Conservation (phyloP, 53 echinoderm and acorn worm genomes). For the Echinarachnius parma region DNA sequence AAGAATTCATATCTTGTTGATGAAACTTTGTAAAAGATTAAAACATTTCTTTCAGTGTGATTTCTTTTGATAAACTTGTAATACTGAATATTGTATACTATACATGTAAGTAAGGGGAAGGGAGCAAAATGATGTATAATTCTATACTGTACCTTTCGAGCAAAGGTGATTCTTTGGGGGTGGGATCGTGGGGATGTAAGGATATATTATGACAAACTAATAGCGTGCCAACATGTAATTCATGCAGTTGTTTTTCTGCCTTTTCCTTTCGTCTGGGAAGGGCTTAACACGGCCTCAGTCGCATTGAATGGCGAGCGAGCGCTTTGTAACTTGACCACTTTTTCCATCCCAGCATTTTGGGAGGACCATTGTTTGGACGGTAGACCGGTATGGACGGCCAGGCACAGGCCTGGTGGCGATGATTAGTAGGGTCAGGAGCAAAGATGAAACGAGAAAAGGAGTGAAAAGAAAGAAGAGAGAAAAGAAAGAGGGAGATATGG, state of each 20-base stretch:
- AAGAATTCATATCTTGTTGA: too few species aligned
- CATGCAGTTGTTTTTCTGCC: slow-evolving; percentile 32
- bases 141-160: too few species aligned
- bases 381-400: slow-evolving; percentile 7
- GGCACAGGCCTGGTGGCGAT: slow-evolving; percentile 26
- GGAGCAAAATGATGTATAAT: too few species aligned
- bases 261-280: slow-evolving; percentile 20
- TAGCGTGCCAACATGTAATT: slow-evolving; percentile 28
- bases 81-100: too few species aligned
- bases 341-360: slow-evolving; percentile 32
- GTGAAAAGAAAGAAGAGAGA: not conserved
- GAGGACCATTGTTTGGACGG: slow-evolving; percentile 33
- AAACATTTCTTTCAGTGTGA: too few species aligned
- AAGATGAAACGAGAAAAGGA: slow-evolving; percentile 1
- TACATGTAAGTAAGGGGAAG: too few species aligned
- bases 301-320: slow-evolving; percentile 34
- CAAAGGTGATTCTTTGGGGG: too few species aligned
- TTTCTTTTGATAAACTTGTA: too few species aligned
- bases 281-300: slow-evolving; percentile 21
- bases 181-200: not conserved
- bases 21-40: too few species aligned
- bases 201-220: slow-evolving; percentile 15
- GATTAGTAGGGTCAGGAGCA: slow-evolving; percentile 18
- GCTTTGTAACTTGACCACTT: slow-evolving; percentile 51
- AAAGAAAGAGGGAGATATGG: not conserved